phyloP scores from a whole-genome alignment of 2,888 invertebrate genomes.

The Eupithecia centaureata region DNA sequence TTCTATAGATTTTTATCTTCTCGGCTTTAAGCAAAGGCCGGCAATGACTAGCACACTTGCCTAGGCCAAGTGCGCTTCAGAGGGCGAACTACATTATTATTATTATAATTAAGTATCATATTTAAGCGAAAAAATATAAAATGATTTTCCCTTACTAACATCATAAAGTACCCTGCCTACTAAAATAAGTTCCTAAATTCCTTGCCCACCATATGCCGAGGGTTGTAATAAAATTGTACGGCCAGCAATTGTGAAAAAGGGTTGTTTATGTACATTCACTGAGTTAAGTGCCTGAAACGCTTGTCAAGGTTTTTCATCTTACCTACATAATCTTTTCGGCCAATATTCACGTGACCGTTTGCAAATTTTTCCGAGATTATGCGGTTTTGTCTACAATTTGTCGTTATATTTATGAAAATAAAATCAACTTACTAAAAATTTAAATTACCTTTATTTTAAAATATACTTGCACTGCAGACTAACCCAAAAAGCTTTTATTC shows the following conservation, averaged over 20 bases:
- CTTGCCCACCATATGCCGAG: background rate
- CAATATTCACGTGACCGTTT: background rate
- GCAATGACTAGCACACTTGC: no score
- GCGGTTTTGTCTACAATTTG: no score
- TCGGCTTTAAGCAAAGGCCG: no score
- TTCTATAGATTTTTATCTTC: no score
- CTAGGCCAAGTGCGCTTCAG: no score
- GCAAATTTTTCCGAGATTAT: background rate
- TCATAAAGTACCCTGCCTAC: background rate
- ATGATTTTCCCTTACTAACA: background rate
- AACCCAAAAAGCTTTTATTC: background rate
- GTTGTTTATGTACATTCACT: conserved; percentile 6
- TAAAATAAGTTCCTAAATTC: background rate
- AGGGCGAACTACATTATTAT: no score
- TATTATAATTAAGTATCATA: background rate
- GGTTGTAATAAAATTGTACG: conserved; percentile 1
- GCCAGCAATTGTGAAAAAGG: conserved; percentile 7
- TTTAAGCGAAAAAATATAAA: background rate
- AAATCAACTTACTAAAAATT: no score
- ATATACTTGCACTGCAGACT: background rate
- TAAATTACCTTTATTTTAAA: no score
- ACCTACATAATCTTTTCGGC: background rate
- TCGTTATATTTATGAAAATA: no score
- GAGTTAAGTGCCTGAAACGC: background rate
- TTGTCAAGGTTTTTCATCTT: background rate